These are phyloP conservation scores for Drosophila percnosoma DNA, from an alignment of 2,888 invertebrate genomes.

Conservation along the genomic window DNA sequence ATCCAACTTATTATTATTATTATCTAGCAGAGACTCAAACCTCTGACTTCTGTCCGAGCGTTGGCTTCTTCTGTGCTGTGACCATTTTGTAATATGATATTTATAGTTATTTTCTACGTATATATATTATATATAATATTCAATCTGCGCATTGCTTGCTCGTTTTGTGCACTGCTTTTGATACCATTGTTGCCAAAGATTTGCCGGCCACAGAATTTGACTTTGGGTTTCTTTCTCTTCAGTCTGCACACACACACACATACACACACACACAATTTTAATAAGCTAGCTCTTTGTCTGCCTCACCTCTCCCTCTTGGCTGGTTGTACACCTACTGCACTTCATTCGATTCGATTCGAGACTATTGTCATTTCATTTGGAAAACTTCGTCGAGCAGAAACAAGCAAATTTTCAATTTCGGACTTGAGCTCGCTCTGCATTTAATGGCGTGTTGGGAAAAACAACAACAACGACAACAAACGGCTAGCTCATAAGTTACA, in stretches of 20 bases:
- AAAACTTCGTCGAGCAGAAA: constrained; percentile 72
- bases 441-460: constrained; percentile 62
- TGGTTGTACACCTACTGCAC: constrained; percentile 17
- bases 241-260: constrained; percentile 39
- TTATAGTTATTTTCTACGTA: constrained; percentile 76
- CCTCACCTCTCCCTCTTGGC: neutral
- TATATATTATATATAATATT: constrained; percentile 49
- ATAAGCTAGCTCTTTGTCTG: constrained; percentile 1
- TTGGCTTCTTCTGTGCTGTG: constrained; percentile 36
- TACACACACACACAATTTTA: constrained; percentile 39
- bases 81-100: constrained; percentile 77
- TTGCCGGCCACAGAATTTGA: constrained; percentile 66
- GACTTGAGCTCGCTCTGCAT: constrained; percentile 56
- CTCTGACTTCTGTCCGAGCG: constrained; percentile 15
- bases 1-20: constrained; percentile 61
- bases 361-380: constrained; percentile 76
- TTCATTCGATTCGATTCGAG: constrained; percentile 30
- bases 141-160: constrained; percentile 62
- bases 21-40: constrained; percentile 44
- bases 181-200: constrained; percentile 48
- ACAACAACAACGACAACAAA: constrained; percentile 34
- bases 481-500: constrained; percentile 59
- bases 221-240: constrained; percentile 19
- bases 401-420: constrained; percentile 71
- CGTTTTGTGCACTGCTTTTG: constrained; percentile 28